A percentile compares a stretch with the other conserved stretches of the same genome.
Conservation (phyloP, 2,797 vertebrate genomes). For the Paguma larvata region DNA sequence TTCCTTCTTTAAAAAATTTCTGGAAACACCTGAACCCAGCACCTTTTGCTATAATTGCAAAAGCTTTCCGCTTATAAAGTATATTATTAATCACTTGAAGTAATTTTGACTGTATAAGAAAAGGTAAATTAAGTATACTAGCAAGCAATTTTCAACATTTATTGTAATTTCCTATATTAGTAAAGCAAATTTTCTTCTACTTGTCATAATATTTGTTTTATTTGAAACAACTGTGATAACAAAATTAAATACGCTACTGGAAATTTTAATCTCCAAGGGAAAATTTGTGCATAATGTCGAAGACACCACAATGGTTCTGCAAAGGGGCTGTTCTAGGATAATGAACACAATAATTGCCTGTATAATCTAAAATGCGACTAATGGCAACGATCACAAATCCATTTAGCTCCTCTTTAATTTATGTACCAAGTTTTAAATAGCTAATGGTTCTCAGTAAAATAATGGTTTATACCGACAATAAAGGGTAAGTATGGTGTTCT, state of each 20-base stretch:
- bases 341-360: constrained; percentile 91
- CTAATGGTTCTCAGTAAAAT: constrained; percentile 89
- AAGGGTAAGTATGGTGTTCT: constrained; percentile 83
- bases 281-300: constrained; percentile 87
- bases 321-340: constrained; percentile 87
- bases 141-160: constrained; percentile 72
- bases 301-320: constrained; percentile 85
- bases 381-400: constrained; percentile 89
- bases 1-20: constrained; percentile 41
- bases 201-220: constrained; percentile 89
- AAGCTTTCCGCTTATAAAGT: constrained; percentile 67
- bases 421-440: constrained; percentile 90
- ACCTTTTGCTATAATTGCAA: constrained; percentile 11
- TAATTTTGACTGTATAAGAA: constrained; percentile 77
- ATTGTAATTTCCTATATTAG: constrained; percentile 78
- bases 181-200: constrained; percentile 82
- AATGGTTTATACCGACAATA: constrained; percentile 87
- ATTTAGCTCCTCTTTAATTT: constrained; percentile 92
- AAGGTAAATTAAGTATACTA: constrained; percentile 72
- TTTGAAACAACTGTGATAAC: constrained; percentile 86
- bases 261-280: constrained; percentile 90
- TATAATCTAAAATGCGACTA: constrained; percentile 91
- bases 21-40: background rate
- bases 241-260: constrained; percentile 88
- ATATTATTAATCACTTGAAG: constrained; percentile 69